Evolutionary conservation across 2,888 invertebrate genomes (phyloP), one percentile per base, ranked within the genome.

Genomic region (Callimorpha dominula): DNA sequence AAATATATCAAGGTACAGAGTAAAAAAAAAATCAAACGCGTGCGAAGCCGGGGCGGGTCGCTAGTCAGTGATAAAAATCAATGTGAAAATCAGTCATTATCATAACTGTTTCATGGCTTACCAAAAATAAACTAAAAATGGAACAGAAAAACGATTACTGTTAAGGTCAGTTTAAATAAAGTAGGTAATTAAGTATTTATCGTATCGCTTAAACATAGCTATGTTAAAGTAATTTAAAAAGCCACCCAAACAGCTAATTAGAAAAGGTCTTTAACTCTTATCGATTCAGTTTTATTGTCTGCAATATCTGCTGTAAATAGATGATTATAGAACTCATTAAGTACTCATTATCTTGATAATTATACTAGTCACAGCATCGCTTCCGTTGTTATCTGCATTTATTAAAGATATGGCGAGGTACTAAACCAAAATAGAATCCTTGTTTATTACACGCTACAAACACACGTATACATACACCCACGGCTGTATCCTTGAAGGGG

Each of bases 201-300:
- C 11, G 31, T 60, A 31, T 60, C 14, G 1, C 5, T 12, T 4
- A n/a, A 5, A 31, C 60, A 60, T 20, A 31, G 31, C 14, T 60
- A 31, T 60, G 12, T 31, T 7, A 9, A n/a, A 31, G 14, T 60
- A 14, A 11, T 60, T n/a, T 60, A 60, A 1, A n/a, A 54, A 42
- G 42, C 67, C 67, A 68, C 54, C 67, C 67, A 68, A n/a, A 12
- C 2, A n/a, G 54, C 42, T 57, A 54, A 57, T 68, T 43, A 68
- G 54, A 15, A 60, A 57, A 8, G 12, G 14, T 54, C 57, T 20
- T 8, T 12, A 54, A 68, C 1, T 12, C n/a, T 20, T 68, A 68
- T 54, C 54, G 4, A 40, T 40, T 15, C 15, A 9, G 12, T 68
- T 40, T 68, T 68, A 42, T 68, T 68, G 57, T 43, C 8, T 42